These are phyloP conservation scores for Bubo blakistoni DNA, from an alignment of 2,113 vertebrate genomes.

Conservation along the genomic window DNA sequence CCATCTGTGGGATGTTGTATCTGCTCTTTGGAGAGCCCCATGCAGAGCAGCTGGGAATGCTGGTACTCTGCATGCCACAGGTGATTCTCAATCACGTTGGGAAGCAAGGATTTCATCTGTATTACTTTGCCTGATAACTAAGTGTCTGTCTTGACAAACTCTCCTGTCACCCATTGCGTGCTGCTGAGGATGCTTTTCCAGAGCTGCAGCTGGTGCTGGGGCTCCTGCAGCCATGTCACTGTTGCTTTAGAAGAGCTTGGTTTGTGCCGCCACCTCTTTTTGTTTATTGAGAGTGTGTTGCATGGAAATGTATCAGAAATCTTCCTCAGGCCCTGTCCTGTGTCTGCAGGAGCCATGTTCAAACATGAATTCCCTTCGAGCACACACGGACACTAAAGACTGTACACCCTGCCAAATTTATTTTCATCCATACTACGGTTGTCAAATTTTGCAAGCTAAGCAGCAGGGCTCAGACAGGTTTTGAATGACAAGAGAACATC, in stretches of 20 bases:
- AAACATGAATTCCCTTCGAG: background rate
- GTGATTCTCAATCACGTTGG: background rate
- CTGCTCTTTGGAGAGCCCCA: background rate
- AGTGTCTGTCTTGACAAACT: background rate
- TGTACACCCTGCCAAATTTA: background rate
- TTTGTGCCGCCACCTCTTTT: background rate
- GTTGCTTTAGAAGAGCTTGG: background rate
- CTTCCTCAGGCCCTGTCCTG: background rate
- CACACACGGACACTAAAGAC: fast-evolving
- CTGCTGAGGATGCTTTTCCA: background rate
- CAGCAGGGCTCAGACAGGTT: background rate
- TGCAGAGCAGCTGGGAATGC: background rate
- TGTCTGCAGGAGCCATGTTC: background rate
- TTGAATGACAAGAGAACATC: background rate
- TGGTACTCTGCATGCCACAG: background rate
- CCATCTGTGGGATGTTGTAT: background rate
- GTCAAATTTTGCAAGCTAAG: background rate
- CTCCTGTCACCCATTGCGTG: fast-evolving
- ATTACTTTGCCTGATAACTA: background rate
- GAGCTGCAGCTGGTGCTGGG: background rate
- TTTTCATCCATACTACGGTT: background rate
- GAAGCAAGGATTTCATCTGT: background rate
- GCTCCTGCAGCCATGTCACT: background rate
- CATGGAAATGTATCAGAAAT: background rate
- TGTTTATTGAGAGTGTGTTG: background rate